Base-by-base conservation (phyloP, 2,113 vertebrate species). In the Bungarus multicinctus region DNA sequence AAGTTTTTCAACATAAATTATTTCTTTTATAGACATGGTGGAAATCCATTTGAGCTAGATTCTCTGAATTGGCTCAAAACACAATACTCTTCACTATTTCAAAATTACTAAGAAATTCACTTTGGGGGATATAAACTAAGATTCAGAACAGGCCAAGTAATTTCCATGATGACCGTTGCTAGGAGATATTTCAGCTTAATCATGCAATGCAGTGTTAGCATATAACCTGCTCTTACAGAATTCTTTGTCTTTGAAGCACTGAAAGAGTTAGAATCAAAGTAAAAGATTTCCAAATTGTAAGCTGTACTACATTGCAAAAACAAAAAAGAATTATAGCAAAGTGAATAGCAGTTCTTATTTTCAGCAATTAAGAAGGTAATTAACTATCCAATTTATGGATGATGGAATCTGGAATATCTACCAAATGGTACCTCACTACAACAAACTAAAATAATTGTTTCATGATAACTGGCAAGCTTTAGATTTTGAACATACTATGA, bases 301-400 rank as follows among this genome's bases (percentile, higher is more conserved):
- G 3, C 47, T 58, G n/a, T 69, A 94, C 85, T 53, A 86, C 1
- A 27, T 45, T 86, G 74, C 50, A 92, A 91, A 94, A 57, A 89
- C 12, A 96, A 55, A 55, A 50, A 57, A 0, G 91, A 47, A 58
- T 25, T 1, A 58, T 18, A n/a, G 86, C 27, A 87, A 22, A 57
- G n/a, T 93, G 94, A 94, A 86, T 54, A 95, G 91, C 93, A 95
- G 85, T 20, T 94, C 89, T 92, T 91, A 53, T 57, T 93, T 53
- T 91, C 92, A 94, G 94, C 50, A 87, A 91, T 90, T 92, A 50
- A 16, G 7, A 58, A 23, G 22, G 23, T 30, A 58, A 90, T 94
- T 85, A 57, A 74, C 69, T 85, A 91, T 53, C 54, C 85, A 64
- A 25, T 90, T 92, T 96, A 95, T 85, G 52, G 88, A 93, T 92